These are phyloP conservation scores for Paragorgia papillata DNA, from an alignment of 92 coral and sea anemone species.

Conservation along the genomic window DNA sequence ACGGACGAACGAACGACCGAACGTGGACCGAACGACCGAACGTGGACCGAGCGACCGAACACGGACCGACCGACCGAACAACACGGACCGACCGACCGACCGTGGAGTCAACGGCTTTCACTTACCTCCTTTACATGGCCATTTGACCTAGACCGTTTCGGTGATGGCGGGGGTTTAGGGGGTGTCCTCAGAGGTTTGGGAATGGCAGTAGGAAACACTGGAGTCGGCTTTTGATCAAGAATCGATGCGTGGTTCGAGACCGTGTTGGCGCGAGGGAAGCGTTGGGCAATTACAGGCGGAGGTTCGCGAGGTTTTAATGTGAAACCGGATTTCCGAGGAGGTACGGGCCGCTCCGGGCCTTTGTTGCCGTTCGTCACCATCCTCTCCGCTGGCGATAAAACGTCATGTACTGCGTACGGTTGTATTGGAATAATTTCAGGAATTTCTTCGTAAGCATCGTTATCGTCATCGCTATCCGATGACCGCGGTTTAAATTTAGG, in stretches of 20 bases:
- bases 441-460: slow-evolving; percentile 32
- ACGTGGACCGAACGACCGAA: no score
- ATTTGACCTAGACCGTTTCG: not conserved
- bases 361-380: not conserved
- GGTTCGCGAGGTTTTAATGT: slow-evolving; percentile 10
- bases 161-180: slow-evolving; percentile 8
- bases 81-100: no score
- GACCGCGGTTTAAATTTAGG: not conserved
- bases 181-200: slow-evolving; percentile 26
- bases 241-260: slow-evolving; percentile 25
- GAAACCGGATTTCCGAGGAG: slow-evolving; percentile 4
- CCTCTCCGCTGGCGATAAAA: not conserved
- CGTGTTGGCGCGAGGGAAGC: slow-evolving; percentile 26
- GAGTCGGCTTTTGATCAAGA: slow-evolving; percentile 3
- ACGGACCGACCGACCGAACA: no score
- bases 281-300: slow-evolving; percentile 16
- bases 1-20: no score
- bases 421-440: not conserved
- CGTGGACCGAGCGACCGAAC: no score
- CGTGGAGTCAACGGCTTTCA: not conserved
- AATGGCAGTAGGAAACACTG: not conserved
- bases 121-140: not conserved
- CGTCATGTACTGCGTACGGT: slow-evolving; percentile 35
- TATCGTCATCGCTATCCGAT: slow-evolving; percentile 8
- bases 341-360: slow-evolving; percentile 12